Percentiles rank a stretch among this genome's conserved stretches.
Evolutionary conservation across 37 sponge, comb jelly and placozoan species (phyloP).

Genomic region (Corticium candelabrum): DNA sequence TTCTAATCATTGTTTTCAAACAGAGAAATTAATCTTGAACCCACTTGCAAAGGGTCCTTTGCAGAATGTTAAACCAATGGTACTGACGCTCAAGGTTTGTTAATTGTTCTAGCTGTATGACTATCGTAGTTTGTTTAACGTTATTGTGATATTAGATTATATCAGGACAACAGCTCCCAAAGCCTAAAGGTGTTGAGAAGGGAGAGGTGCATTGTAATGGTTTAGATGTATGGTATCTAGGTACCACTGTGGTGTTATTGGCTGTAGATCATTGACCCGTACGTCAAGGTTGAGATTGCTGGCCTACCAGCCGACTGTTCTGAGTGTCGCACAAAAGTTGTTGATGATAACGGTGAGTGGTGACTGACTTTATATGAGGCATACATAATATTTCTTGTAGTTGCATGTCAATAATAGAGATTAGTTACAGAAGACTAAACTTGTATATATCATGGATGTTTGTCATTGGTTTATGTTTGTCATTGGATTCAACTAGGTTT

Average conservation of each 20-base stretch:
- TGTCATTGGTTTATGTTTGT: neutral
- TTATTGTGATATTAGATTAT: too few species aligned
- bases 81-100: too few species aligned
- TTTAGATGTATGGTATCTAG: neutral
- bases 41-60: constrained; percentile 47
- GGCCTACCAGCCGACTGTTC: neutral
- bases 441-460: neutral
- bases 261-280: constrained; percentile 1
- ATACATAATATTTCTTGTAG: too few species aligned
- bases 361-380: too few species aligned
- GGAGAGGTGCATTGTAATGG: neutral
- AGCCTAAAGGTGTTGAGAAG: constrained; percentile 3
- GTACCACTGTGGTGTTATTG: neutral
- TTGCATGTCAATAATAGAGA: too few species aligned
- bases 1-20: too few species aligned
- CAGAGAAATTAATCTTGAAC: too few species aligned
- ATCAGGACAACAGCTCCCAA: neutral
- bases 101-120: too few species aligned
- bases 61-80: constrained; percentile 62
- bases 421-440: neutral
- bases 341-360: constrained; percentile 11
- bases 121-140: too few species aligned
- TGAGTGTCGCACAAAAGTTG: neutral
- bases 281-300: neutral
- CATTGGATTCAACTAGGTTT: neutral